Conservation (phyloP, 2,888 invertebrate species). For the Stomorhina lunata region DNA sequence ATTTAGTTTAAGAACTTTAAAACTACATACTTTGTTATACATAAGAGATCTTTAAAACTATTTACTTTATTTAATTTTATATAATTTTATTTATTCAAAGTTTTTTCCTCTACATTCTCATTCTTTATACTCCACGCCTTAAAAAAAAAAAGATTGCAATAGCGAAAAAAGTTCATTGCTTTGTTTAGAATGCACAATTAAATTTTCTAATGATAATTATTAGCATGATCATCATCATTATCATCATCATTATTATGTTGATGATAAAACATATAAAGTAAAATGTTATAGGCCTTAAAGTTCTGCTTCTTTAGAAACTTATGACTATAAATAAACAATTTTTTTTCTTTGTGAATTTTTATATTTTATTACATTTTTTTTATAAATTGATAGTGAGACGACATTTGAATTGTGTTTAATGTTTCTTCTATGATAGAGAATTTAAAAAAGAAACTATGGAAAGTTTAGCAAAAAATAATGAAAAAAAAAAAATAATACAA, state of each 20-base stretch:
- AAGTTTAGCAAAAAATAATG: not conserved
- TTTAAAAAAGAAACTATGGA: slow-evolving; percentile 14
- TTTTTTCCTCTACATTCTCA: not conserved
- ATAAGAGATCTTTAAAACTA: no score
- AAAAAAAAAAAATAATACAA: not conserved
- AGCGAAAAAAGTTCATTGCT: slow-evolving; percentile 59
- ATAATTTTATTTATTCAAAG: not conserved
- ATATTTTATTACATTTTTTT: not conserved
- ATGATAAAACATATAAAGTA: slow-evolving; percentile 28
- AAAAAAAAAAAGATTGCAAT: not conserved
- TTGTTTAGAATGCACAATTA: slow-evolving; percentile 60
- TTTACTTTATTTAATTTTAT: no score
- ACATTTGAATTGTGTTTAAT: no score
- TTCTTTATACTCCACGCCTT: not conserved
- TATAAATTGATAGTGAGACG: slow-evolving; percentile 1
- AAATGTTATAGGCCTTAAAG: slow-evolving; percentile 37
- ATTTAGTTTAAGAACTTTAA: no score
- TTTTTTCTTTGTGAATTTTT: no score
- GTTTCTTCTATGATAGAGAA: no score
- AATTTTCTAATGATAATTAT: slow-evolving; percentile 47
- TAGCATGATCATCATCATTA: no score
- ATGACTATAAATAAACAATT: slow-evolving; percentile 51
- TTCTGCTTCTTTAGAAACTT: no score
- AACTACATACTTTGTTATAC: no score
- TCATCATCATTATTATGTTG: no score